These are phyloP conservation scores for Drosophila heteroneura DNA, from an alignment of 2,888 invertebrate genomes.

Conservation along the genomic window DNA sequence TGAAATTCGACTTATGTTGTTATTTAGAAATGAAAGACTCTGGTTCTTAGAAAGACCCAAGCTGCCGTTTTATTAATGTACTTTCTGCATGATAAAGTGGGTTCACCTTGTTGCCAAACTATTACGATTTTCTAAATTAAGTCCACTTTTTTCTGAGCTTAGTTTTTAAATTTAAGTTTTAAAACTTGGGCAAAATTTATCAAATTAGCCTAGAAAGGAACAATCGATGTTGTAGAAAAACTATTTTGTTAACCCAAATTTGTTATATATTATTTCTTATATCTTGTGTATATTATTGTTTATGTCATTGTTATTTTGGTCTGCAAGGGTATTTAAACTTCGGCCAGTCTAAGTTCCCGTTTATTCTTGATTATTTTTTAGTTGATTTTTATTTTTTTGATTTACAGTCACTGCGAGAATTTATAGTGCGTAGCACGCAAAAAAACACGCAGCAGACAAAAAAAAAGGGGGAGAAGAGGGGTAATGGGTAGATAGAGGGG, in stretches of 20 bases:
- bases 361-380: constrained; percentile 7
- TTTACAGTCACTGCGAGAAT: constrained; percentile 60
- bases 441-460: constrained; percentile 28
- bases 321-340: neutral
- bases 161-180: neutral
- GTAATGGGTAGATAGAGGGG: neutral
- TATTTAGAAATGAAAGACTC: no score
- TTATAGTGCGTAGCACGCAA: constrained; percentile 62
- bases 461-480: neutral
- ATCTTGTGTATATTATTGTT: neutral
- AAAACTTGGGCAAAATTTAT: neutral
- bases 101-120: neutral
- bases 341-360: neutral
- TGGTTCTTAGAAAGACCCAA: neutral
- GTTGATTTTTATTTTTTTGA: constrained; percentile 44
- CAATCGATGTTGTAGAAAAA: neutral
- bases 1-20: neutral
- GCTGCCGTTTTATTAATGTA: neutral
- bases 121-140: neutral
- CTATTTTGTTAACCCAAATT: neutral
- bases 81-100: neutral
- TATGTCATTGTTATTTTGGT: neutral
- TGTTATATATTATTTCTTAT: neutral
- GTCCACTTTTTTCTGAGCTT: neutral
- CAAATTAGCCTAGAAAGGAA: neutral